A percentile compares a stretch with the other conserved stretches of the same genome.
Conservation (phyloP, 2,888 invertebrate genomes). For the Lepidochitona cinerea region DNA sequence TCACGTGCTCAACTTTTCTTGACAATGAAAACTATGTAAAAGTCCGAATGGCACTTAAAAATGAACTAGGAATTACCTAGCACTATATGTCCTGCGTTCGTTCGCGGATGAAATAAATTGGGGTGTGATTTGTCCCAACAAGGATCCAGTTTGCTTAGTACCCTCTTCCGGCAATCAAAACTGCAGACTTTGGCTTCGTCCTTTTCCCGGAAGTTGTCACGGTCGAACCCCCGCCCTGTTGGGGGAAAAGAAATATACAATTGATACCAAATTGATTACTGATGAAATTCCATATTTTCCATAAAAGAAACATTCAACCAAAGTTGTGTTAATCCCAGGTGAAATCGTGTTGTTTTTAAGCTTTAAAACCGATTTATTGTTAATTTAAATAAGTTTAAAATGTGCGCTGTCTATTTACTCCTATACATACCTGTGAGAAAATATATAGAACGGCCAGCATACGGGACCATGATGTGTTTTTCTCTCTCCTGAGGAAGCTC, state of each 20-base stretch:
- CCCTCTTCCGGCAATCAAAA: slow-evolving; percentile 20
- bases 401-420: no score
- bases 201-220: slow-evolving; percentile 51
- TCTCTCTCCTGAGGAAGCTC: slow-evolving; percentile 52
- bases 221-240: slow-evolving; percentile 56
- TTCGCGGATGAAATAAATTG: slow-evolving; percentile 44
- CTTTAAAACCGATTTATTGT: no score
- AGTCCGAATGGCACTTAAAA: not conserved
- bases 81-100: slow-evolving; percentile 37
- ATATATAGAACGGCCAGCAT: slow-evolving; percentile 40
- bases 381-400: no score
- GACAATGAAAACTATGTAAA: no score
- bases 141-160: slow-evolving; percentile 20
- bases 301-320: no score
- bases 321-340: no score
- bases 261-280: no score
- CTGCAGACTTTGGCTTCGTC: slow-evolving; percentile 47
- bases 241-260: no score
- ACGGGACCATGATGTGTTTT: slow-evolving; percentile 55
- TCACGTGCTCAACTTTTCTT: no score
- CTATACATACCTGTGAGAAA: slow-evolving; percentile 53
- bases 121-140: slow-evolving; percentile 49
- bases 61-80: slow-evolving; percentile 33
- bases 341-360: no score
- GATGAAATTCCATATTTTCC: no score